Percentiles rank a stretch among this genome's conserved stretches.
Conservation (phyloP, 2,888 invertebrate genomes). For the Micropterix aruncella region DNA sequence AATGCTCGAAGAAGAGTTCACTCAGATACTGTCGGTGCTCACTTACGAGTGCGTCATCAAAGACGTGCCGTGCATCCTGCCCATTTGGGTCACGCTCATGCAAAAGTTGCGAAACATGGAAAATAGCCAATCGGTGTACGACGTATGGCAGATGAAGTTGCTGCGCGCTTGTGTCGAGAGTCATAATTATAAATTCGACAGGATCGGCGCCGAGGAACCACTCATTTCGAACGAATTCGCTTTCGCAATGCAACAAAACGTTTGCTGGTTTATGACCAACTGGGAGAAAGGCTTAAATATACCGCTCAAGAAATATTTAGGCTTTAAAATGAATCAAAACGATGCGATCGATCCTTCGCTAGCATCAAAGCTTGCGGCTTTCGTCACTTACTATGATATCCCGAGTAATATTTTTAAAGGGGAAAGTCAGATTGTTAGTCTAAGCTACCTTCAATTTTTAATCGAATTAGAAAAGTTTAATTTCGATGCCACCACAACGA, state of each 20-base stretch:
- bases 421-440: slow-evolving; percentile 17
- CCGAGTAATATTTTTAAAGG: slow-evolving; percentile 26
- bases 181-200: slow-evolving; percentile 18
- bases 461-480: slow-evolving; percentile 15
- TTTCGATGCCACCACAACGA: slow-evolving; percentile 18
- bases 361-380: slow-evolving; percentile 34
- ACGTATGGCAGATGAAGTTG: slow-evolving; percentile 66
- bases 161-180: slow-evolving; percentile 41
- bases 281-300: slow-evolving; percentile 37
- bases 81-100: slow-evolving; percentile 55
- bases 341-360: slow-evolving; percentile 20
- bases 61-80: slow-evolving; percentile 63
- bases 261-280: slow-evolving; percentile 34
- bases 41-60: slow-evolving; percentile 70
- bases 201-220: slow-evolving; percentile 29
- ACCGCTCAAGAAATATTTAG: slow-evolving; percentile 34
- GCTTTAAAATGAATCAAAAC: slow-evolving; percentile 23
- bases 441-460: slow-evolving; percentile 17
- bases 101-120: slow-evolving; percentile 40
- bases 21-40: slow-evolving; percentile 48
- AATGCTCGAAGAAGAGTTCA: slow-evolving; percentile 32
- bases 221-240: slow-evolving; percentile 46
- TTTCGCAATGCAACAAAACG: slow-evolving; percentile 43
- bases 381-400: slow-evolving; percentile 43
- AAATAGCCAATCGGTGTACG: slow-evolving; percentile 35